These are phyloP conservation scores for Odocoileus virginianus DNA, from an alignment of 2,113 vertebrate genomes.

Conservation along the genomic window DNA sequence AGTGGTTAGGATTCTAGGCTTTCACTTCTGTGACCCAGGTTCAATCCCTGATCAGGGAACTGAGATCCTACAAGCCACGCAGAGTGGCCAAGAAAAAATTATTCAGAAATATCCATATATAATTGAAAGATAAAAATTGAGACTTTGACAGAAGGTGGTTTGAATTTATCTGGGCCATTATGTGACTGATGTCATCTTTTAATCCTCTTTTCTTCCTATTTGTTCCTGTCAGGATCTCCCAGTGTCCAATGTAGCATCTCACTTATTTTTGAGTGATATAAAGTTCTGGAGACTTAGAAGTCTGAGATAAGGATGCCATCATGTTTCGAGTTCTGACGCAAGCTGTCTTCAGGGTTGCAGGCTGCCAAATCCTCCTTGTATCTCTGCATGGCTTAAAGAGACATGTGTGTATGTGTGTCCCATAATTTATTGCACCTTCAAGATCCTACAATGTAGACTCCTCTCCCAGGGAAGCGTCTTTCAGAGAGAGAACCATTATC, in stretches of 20 bases:
- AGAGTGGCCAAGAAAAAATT: neutral
- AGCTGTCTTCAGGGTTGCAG: neutral
- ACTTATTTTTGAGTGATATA: neutral
- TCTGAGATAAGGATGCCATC: neutral
- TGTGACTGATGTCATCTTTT: neutral
- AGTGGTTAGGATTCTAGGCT: neutral
- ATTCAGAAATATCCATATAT: neutral
- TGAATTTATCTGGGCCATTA: neutral
- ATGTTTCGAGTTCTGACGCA: neutral
- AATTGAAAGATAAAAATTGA: neutral
- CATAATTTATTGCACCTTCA: conserved; percentile 58
- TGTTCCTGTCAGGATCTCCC: neutral
- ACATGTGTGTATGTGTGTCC: neutral
- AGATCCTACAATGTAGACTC: neutral
- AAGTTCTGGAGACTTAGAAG: neutral
- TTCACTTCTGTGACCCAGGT: neutral
- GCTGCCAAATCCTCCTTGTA: neutral
- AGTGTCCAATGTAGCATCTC: neutral
- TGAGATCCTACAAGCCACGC: neutral
- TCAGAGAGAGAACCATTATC: neutral
- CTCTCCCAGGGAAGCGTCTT: conserved; percentile 19
- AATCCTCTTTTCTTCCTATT: neutral
- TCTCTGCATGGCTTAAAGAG: neutral
- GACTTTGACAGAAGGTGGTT: neutral
- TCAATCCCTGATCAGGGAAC: neutral